Evolutionary conservation across 2,113 vertebrate genomes (phyloP).

Genomic region (Centrocercus urophasianus): DNA sequence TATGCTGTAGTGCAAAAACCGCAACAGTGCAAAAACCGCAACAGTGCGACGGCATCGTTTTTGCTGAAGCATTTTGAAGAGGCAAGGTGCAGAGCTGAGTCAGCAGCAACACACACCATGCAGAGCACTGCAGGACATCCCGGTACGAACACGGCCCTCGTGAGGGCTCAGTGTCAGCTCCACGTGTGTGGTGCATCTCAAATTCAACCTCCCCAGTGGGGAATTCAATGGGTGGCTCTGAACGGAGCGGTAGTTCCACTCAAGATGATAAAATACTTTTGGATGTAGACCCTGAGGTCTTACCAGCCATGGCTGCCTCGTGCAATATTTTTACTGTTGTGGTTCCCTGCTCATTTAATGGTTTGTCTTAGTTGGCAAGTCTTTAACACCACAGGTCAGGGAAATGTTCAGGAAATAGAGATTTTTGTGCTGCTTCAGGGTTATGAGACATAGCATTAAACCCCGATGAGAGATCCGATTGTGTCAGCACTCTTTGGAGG

Average conservation of each 20-base stretch:
- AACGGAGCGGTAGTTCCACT: neutral
- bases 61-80: neutral
- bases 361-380: slow-evolving; percentile 46
- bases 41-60: neutral
- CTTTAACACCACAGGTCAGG: slow-evolving; percentile 3
- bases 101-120: fast-evolving
- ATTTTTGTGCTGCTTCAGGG: slow-evolving; percentile 54
- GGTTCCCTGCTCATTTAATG: slow-evolving; percentile 33
- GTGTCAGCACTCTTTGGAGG: slow-evolving; percentile 46
- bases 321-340: slow-evolving; percentile 40
- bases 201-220: neutral
- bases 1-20: neutral
- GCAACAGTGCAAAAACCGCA: neutral
- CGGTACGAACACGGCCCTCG: fast-evolving
- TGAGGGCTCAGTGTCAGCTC: neutral
- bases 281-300: slow-evolving; percentile 12
- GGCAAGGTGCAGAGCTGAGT: neutral
- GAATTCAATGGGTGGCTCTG: neutral
- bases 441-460: slow-evolving; percentile 36
- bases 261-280: slow-evolving; percentile 24
- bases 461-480: slow-evolving; percentile 31
- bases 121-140: neutral
- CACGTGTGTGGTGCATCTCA: neutral
- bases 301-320: neutral
- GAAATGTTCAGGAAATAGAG: slow-evolving; percentile 19